Conservation (phyloP, 2,888 invertebrate species). For the Brachyptera putata region DNA sequence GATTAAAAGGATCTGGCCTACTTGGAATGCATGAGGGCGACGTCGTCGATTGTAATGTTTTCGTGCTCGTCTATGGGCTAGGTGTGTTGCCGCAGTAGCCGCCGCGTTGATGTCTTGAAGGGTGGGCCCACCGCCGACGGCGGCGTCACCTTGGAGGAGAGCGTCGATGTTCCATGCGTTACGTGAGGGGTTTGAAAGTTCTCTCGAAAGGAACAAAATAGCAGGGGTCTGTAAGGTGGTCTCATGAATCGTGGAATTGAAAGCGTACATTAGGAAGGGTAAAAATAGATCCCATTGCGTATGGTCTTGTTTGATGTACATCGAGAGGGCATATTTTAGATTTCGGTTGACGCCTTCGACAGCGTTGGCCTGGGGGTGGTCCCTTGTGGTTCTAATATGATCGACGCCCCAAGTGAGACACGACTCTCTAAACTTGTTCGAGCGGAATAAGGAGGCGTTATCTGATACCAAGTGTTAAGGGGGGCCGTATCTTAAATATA, state of each 20-base stretch:
- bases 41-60: not conserved
- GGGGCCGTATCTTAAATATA: not conserved
- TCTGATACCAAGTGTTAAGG: not conserved
- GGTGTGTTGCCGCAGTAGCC: not conserved
- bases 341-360: not conserved
- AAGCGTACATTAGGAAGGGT: not conserved
- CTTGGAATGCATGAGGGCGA: not conserved
- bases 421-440: not conserved
- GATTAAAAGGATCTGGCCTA: not conserved
- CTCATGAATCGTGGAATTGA: not conserved
- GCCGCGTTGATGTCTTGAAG: not conserved
- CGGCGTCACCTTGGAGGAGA: not conserved
- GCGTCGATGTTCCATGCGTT: conserved; percentile 1
- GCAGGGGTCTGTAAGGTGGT: not conserved
- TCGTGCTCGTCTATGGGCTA: not conserved
- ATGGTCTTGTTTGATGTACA: not conserved
- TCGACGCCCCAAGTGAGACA: not conserved
- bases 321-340: not conserved
- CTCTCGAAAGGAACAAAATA: not conserved
- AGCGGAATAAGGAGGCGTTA: not conserved
- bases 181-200: not conserved
- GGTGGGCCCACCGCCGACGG: not conserved
- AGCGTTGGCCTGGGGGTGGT: not conserved
- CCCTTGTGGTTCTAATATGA: not conserved
- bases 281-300: not conserved